Conservation (phyloP, 2,113 vertebrate species). For the Psephotus haematonotus region DNA sequence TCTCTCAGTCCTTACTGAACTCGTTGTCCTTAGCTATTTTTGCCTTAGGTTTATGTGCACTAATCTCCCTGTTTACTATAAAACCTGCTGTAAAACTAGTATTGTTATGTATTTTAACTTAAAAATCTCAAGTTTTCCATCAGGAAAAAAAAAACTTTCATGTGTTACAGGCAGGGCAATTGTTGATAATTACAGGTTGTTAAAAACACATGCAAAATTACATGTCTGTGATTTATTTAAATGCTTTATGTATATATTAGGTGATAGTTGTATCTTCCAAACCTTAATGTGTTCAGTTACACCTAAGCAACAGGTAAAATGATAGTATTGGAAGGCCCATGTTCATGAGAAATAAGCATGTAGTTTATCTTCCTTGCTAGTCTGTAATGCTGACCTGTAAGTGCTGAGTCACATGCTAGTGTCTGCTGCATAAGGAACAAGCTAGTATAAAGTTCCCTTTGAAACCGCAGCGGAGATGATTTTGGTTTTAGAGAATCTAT, state of each 20-base stretch:
- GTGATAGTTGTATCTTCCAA: background rate
- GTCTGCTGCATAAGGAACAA: background rate
- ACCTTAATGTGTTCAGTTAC: background rate
- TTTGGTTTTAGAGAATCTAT: background rate
- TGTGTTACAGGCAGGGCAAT: background rate
- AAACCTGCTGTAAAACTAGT: background rate
- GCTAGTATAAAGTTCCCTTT: background rate
- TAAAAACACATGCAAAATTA: background rate
- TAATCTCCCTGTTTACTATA: background rate
- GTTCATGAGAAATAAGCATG: background rate
- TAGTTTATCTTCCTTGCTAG: background rate
- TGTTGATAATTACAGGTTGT: background rate
- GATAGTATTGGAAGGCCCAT: background rate
- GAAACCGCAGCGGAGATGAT: background rate
- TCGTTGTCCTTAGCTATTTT: background rate
- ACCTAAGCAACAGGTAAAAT: background rate
- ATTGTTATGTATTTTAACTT: background rate
- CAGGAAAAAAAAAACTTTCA: background rate
- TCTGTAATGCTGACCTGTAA: background rate
- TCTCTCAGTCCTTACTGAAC: background rate
- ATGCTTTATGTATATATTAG: background rate
- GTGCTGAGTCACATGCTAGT: background rate
- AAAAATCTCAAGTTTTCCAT: background rate
- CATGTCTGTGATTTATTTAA: background rate
- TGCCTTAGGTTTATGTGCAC: background rate